Base-by-base conservation (phyloP, 2,797 vertebrate species). In the Gadopsis bispinosus region DNA sequence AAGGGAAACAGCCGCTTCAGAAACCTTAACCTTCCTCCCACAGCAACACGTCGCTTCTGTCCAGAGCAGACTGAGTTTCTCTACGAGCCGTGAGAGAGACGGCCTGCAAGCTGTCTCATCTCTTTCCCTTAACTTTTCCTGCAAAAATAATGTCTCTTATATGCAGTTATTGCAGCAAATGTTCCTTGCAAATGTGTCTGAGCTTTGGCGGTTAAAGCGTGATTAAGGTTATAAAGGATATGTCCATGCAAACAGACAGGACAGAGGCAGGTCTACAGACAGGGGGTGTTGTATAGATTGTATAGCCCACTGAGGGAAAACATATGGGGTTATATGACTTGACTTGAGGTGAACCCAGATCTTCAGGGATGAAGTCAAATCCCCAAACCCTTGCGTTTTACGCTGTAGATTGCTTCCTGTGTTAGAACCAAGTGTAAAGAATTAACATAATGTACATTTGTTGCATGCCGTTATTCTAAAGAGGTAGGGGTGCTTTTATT, bases 1-100 rank as follows among this genome's bases (percentile, higher is more conserved):
- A 16, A 55, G 81, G 88, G 79, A 87, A 83, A 73, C 5, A 68
- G 61, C 75, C 65, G 73, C 73, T 76, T 83, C 76, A 83, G 73
- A 69, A 75, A 69, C 65, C 22, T 64, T 73, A 71, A 80, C 84
- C 72, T 69, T 72, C 69, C 77, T 84, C 86, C 67, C 84, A 79
- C 67, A n/a, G 51, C 76, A 31, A 64, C 81, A 79, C 66, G 78
- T 84, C 77, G 79, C 69, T 76, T 74, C 78, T 81, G 43, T 75
- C 83, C 79, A 76, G n/a, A 80, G 50, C 45, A 79, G 70, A 45
- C 60, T 2, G 16, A 59, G 41, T 69, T 51, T 60, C 66, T 75
- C 26, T 59, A 31, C 76, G 31, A 80, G 74, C 43, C 60, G 37
- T 14, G 50, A 83, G 37, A 53, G 50, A 71, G 45, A 16, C 8